Evolutionary conservation across 2,888 invertebrate species (phyloP).

Genomic region (Saturnia japonica): DNA sequence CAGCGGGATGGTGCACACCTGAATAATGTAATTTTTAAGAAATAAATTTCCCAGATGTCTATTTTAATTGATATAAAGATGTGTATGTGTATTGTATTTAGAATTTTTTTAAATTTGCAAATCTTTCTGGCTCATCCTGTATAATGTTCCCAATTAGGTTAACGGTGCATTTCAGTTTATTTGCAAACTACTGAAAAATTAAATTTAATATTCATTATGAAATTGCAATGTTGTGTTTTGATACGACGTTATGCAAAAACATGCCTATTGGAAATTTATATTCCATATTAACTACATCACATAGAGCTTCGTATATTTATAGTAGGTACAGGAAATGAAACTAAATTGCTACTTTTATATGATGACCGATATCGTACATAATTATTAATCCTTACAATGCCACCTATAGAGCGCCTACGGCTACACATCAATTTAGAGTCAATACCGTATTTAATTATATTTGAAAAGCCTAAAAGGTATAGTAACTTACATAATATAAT

Average conservation of each 20-base stretch:
- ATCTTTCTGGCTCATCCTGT: no score
- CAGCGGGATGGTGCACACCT: no score
- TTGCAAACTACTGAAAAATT: slow-evolving; percentile 41
- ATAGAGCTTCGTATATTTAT: background rate
- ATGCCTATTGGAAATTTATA: background rate
- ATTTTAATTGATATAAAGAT: no score
- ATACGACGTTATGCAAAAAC: background rate
- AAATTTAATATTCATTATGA: slow-evolving; percentile 42
- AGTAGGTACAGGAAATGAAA: background rate
- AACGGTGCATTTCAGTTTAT: slow-evolving; percentile 45
- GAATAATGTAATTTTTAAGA: no score
- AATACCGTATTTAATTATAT: background rate
- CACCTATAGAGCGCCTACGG: background rate
- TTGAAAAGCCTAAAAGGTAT: slow-evolving; percentile 22
- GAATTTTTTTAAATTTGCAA: no score
- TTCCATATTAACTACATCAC: background rate
- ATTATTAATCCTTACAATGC: slow-evolving; percentile 5
- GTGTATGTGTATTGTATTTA: no score
- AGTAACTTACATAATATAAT: background rate
- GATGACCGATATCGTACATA: background rate
- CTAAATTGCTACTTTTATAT: background rate
- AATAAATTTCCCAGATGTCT: no score
- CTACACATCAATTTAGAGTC: background rate
- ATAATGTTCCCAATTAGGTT: slow-evolving; percentile 45
- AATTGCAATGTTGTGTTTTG: slow-evolving; percentile 25